A percentile compares a stretch with the other conserved stretches of the same genome.
Conservation (phyloP, 2,888 invertebrate genomes). For the Uloborus plumipes region DNA sequence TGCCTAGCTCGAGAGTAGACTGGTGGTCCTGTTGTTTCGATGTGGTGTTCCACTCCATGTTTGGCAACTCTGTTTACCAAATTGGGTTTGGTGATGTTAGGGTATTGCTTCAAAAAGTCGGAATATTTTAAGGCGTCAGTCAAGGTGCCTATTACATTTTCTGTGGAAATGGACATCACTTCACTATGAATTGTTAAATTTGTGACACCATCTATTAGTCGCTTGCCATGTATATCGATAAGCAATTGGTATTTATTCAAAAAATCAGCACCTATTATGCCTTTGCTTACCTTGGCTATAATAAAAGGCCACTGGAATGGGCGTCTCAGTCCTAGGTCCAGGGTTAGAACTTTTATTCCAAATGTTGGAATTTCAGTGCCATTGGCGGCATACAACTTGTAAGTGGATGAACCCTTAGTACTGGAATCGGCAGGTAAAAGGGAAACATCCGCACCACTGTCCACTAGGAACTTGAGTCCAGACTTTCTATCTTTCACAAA, state of each 20-base stretch:
- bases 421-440: constrained; percentile 22
- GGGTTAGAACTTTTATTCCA: constrained; percentile 17
- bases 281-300: constrained; percentile 49
- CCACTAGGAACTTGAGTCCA: constrained; percentile 22
- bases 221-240: constrained; percentile 17
- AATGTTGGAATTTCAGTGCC: constrained; percentile 36
- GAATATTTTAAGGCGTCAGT: constrained; percentile 12
- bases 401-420: too few species aligned
- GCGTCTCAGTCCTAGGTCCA: constrained; percentile 45
- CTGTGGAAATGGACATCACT: constrained; percentile 5
- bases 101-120: constrained; percentile 23
- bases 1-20: constrained; percentile 2
- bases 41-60: constrained; percentile 7
- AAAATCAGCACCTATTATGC: constrained; percentile 65
- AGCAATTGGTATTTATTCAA: constrained; percentile 21
- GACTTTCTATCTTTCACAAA: constrained; percentile 11
- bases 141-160: constrained; percentile 18
- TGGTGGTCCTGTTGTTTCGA: not conserved
- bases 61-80: not conserved
- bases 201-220: constrained; percentile 26
- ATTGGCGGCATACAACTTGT: constrained; percentile 42
- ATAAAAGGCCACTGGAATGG: constrained; percentile 48
- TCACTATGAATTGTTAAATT: constrained; percentile 17
- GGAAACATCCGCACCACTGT: constrained; percentile 35
- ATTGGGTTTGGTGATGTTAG: not conserved